Evolutionary conservation across 2,888 invertebrate species (phyloP).

Genomic region (Timema podura): DNA sequence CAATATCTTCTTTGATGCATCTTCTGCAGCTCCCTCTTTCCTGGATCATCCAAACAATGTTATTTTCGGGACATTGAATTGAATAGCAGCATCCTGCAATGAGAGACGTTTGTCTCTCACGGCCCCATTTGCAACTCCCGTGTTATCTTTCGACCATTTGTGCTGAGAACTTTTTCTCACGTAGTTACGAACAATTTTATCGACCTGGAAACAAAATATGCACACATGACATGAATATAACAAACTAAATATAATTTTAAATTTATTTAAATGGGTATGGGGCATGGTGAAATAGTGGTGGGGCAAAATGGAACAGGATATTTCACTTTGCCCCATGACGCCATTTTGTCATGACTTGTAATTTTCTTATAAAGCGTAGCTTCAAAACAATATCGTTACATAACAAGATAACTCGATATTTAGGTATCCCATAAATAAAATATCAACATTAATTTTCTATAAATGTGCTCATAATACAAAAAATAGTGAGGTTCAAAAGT

Average conservation of each 20-base stretch:
- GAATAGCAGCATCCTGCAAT: neutral
- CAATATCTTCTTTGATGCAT: neutral
- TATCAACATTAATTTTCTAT: neutral
- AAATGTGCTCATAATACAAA: neutral
- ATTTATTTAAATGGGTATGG: neutral
- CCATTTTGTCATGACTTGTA: neutral
- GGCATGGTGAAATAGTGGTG: neutral
- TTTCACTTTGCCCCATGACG: slow-evolving; percentile 2
- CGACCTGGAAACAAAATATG: neutral
- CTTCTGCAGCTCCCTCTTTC: slow-evolving; percentile 1
- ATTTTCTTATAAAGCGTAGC: neutral
- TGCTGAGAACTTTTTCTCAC: slow-evolving; percentile 7
- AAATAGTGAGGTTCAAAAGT: neutral
- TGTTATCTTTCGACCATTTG: neutral
- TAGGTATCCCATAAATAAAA: neutral
- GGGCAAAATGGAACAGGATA: neutral
- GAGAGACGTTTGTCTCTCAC: too few relatives aligned
- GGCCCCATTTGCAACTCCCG: neutral
- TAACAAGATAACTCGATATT: neutral
- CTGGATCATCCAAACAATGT: neutral
- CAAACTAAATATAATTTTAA: neutral
- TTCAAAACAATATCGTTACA: neutral
- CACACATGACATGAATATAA: neutral
- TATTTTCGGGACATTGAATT: neutral
- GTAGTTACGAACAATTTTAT: neutral